Conservation (phyloP, 2,888 invertebrate species). For the Pachydiplax longipennis region DNA sequence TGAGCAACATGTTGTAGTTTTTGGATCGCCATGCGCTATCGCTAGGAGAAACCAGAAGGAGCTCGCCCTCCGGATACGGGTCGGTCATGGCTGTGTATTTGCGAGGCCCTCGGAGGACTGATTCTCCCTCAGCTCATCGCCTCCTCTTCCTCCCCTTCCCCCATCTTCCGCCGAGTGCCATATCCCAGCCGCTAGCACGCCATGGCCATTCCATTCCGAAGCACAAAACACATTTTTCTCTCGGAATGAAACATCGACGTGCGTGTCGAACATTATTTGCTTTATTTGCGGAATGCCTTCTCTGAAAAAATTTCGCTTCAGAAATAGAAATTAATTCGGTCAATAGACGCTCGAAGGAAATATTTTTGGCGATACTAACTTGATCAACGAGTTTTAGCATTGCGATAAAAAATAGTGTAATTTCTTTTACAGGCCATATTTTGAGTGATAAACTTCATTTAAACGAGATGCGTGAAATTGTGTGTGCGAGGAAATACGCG, state of each 20-base stretch:
- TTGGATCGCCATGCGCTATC: constrained; percentile 72
- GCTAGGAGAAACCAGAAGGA: constrained; percentile 69
- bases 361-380: no score
- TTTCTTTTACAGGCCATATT: no score
- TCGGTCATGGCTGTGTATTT: not conserved
- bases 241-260: not conserved
- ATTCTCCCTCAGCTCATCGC: not conserved
- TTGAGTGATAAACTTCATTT: no score
- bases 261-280: not conserved
- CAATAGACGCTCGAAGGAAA: no score
- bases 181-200: not conserved
- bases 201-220: not conserved
- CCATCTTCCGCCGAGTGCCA: not conserved
- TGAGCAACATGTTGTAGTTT: constrained; percentile 73
- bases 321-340: no score
- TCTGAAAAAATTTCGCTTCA: not conserved
- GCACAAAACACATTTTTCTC: not conserved
- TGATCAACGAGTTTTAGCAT: no score
- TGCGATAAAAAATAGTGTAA: no score
- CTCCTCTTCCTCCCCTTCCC: not conserved
- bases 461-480: no score
- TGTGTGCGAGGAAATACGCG: no score
- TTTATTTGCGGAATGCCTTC: not conserved
- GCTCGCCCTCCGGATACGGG: constrained; percentile 41
- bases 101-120: not conserved